Evolutionary conservation across 2,888 invertebrate genomes (phyloP).

Genomic region (Eupithecia abbreviata): DNA sequence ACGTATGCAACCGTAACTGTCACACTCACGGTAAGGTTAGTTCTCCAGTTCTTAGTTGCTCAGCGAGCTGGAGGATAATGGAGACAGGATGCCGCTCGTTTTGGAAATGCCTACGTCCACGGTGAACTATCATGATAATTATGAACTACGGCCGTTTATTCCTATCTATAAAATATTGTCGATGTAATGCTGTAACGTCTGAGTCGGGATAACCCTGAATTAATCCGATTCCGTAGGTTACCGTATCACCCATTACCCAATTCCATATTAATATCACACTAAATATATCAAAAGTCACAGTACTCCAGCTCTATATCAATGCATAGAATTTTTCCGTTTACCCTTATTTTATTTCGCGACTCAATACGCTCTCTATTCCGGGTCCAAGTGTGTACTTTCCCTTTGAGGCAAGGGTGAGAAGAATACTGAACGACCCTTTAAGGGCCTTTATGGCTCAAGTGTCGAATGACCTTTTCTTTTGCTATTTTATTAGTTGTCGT

Average conservation of each 20-base stretch:
- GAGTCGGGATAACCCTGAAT: neutral
- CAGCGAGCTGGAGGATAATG: no score
- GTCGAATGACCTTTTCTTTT: slow-evolving; percentile 74
- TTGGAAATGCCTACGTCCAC: no score
- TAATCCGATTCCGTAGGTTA: neutral
- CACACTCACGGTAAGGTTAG: no score
- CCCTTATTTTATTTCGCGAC: slow-evolving; percentile 82
- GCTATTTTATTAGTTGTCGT: slow-evolving; percentile 81
- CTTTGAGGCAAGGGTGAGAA: slow-evolving; percentile 74
- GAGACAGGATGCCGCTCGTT: no score
- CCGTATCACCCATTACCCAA: neutral
- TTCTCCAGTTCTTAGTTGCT: no score
- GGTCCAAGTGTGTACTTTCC: slow-evolving; percentile 59
- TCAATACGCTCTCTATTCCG: slow-evolving; percentile 81
- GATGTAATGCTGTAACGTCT: neutral
- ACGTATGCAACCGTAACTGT: no score
- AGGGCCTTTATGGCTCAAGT: slow-evolving; percentile 63
- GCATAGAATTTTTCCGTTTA: slow-evolving; percentile 56
- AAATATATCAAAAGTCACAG: slow-evolving; percentile 14
- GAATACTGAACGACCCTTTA: slow-evolving; percentile 77
- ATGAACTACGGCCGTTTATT: no score
- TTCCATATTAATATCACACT: slow-evolving; percentile 2
- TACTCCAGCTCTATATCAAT: slow-evolving; percentile 56
- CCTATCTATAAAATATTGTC: neutral
- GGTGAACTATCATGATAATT: no score